A percentile compares a stretch with the other conserved stretches of the same genome.
Evolutionary conservation across 2,888 invertebrate genomes (phyloP).

Genomic region (Conistra vaccinii): DNA sequence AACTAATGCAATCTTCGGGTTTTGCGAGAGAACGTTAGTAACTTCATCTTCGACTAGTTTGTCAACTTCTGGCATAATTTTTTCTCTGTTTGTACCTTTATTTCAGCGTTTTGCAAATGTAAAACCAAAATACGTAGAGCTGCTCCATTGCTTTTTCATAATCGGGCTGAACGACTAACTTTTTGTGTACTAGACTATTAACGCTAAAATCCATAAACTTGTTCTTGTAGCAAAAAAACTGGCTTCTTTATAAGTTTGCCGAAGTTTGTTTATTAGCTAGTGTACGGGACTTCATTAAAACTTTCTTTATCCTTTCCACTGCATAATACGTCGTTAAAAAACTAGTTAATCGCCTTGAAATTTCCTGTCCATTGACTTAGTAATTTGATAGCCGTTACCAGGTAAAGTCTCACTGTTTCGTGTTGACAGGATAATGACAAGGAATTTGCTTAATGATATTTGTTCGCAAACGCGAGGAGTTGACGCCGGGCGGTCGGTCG

Average conservation of each 20-base stretch:
- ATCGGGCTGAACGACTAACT: conserved; percentile 24
- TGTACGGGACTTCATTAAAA: conserved; percentile 72
- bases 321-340: conserved; percentile 68
- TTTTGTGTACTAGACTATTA: conserved; percentile 53
- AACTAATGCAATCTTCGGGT: conserved; percentile 59
- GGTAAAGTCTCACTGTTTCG: conserved; percentile 48
- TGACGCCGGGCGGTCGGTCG: conserved; percentile 18
- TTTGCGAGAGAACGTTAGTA: conserved; percentile 25
- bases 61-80: background rate
- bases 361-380: conserved; percentile 54
- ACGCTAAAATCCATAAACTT: conserved; percentile 61
- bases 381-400: conserved; percentile 57
- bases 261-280: conserved; percentile 72
- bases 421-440: conserved; percentile 60
- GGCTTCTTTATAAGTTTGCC: conserved; percentile 49
- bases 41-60: conserved; percentile 16
- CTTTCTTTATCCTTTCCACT: conserved; percentile 66
- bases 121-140: conserved; percentile 1
- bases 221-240: conserved; percentile 53
- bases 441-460: conserved; percentile 61
- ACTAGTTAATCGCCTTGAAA: conserved; percentile 53
- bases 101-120: background rate
- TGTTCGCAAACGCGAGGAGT: conserved; percentile 48
- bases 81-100: background rate
- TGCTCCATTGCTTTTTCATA: conserved; percentile 5